These are phyloP conservation scores for Ridgeia piscesae DNA, from an alignment of 1,140 invertebrate genomes.

Conservation along the genomic window DNA sequence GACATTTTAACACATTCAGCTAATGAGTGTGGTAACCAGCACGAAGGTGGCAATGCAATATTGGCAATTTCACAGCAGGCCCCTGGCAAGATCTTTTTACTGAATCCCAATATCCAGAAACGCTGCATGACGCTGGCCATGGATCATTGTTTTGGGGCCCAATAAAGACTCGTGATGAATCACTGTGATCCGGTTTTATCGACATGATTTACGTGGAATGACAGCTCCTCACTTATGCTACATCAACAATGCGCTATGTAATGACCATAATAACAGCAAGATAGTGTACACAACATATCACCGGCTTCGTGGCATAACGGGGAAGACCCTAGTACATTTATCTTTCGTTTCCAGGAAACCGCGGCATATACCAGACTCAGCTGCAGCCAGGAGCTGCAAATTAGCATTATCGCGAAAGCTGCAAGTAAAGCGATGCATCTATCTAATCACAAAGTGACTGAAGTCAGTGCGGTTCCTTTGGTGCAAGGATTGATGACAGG, in stretches of 20 bases:
- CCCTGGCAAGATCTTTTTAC: no score
- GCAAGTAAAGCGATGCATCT: background rate
- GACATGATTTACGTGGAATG: background rate
- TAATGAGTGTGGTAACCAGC: background rate
- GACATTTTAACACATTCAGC: background rate
- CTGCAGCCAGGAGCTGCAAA: background rate
- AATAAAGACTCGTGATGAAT: background rate
- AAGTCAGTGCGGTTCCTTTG: background rate
- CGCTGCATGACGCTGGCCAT: no score
- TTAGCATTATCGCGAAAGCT: background rate
- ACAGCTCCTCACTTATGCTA: background rate
- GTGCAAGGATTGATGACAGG: background rate
- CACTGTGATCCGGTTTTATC: background rate
- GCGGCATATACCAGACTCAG: background rate
- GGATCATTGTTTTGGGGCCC: background rate
- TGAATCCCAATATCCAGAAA: no score
- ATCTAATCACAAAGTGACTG: background rate
- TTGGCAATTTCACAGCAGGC: background rate
- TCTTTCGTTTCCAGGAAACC: background rate
- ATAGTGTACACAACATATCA: background rate
- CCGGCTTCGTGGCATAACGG: background rate
- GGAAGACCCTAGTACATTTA: background rate
- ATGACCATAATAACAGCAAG: background rate
- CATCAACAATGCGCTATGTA: background rate
- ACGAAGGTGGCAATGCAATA: background rate